Base-by-base conservation (phyloP, 2,797 vertebrate species). In the Enteromius treurensis region DNA sequence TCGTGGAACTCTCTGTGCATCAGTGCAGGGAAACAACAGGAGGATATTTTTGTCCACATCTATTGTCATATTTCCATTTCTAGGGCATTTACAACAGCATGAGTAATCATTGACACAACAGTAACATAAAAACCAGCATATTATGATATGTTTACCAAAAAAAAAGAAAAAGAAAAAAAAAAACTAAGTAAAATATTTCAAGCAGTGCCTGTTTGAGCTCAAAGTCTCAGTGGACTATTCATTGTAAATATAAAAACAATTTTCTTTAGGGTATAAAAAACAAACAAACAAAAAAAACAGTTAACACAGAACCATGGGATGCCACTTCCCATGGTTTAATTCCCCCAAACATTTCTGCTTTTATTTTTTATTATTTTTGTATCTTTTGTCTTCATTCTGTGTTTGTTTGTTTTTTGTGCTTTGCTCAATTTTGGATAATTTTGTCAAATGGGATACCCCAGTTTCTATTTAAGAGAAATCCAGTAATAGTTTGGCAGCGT, bases 201-300 rank as follows among this genome's bases (percentile, higher is more conserved):
- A 96, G 95, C 97, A 98, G 97, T 99, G 98, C 98, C 97, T 99
- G 97, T 97, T 96, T 94, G 94, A 96, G 96, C 96, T 97, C 96
- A 97, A 96, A 96, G 94, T 96, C 95, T 96, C 96, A 96, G 95
- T 96, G 96, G 95, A 96, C 95, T 97, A 97, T 93, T 96, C 96
- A 95, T 96, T 98, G 97, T 98, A 97, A 96, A 97, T 97, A 97
- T 97, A 91, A 91, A 85, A 68, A 73, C 70, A 79, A 67, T 82
- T 83, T 93, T 92, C 91, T 91, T 91, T 96, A 95, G 96, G 95
- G 93, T 92, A 88, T 17, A 86, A 49, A 60, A 78, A 84, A 69
- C 37, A 95, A 95, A 13, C 34, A 5, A 37, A 37, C 34, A 26
- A 26, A 23, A 26, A 13, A 11, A 5, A 23, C n/a, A 4, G n/a